Base-by-base conservation (phyloP, 1,140 invertebrate genomes). In the Pseudomyrmex flavicornis region DNA sequence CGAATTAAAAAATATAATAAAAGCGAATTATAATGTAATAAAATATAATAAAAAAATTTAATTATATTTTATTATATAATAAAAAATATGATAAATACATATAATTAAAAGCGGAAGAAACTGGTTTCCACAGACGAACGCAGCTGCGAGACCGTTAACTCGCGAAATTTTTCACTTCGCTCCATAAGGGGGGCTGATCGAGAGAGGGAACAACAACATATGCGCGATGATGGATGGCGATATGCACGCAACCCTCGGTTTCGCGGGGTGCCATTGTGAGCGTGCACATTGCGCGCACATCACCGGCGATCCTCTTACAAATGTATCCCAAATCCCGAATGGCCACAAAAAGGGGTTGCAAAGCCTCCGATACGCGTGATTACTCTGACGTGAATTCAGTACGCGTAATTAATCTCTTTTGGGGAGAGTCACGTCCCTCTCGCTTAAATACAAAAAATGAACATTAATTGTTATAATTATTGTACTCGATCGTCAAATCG, bases 191-290 rank as follows among this genome's bases (percentile, higher is more conserved):
- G 35, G 1, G 5, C 85, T 72, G 59, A 70, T 82, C 83, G 79
- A 82, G 35, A 35, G 5, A 84, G 59, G 76, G 79, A 82, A 56
- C 82, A 82, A 68, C 90, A 89, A 68, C 90, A 89, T 91, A 91
- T 88, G 90, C 73, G 56, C 35, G 84, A 84, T 91, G 89, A 91
- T 86, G 77, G 85, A 91, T 85, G 87, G 44, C 76, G 84, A 84
- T 84, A 61, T 50, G 74, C 69, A 85, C 63, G 80, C 70, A 87
- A 87, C 87, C 86, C 77, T 87, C 54, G 72, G 70, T 22, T 59
- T 84, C 72, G 76, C 59, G 52, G 73, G 73, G 84, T 52, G 63
- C 68, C 35, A 52, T 86, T 86, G 68, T 73, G 66, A 59, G 48
- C 70, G 70, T 84, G 66, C 35, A 44, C 73, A 35, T 73, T 75